A percentile compares a stretch with the other conserved stretches of the same genome.
Conservation (phyloP, 2,888 invertebrate species). For the Acanthosepion lycidas region DNA sequence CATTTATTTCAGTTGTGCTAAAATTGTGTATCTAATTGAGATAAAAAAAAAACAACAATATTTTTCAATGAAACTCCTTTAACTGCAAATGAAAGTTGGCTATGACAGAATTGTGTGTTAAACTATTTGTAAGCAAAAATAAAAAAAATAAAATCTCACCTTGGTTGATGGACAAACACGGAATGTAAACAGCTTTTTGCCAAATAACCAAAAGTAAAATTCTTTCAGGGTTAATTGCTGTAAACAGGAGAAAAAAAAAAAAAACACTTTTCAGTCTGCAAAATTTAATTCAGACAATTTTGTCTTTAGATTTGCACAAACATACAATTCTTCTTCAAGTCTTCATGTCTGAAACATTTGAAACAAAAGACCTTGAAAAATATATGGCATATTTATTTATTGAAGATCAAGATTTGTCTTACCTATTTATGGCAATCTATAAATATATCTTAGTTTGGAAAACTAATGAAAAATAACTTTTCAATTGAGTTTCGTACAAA, state of each 20-base stretch:
- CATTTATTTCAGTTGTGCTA: background rate
- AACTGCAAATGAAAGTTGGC: too few species aligned
- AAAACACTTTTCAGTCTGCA: background rate
- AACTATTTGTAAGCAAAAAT: background rate
- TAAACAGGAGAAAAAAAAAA: conserved; percentile 52
- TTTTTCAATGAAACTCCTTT: too few species aligned
- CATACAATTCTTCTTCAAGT: background rate
- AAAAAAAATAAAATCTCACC: conserved; percentile 76
- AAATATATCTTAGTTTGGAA: too few species aligned
- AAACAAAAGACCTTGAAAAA: too few species aligned
- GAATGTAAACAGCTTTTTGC: conserved; percentile 91
- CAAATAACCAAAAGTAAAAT: conserved; percentile 92
- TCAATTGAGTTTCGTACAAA: too few species aligned
- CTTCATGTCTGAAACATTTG: too few species aligned
- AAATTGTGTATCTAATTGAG: background rate
- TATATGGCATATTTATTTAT: background rate
- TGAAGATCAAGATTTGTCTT: background rate
- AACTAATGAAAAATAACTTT: too few species aligned
- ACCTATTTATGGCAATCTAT: background rate
- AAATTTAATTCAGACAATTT: background rate
- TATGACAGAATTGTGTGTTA: too few species aligned
- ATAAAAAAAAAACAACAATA: too few species aligned
- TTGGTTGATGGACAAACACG: conserved; percentile 95
- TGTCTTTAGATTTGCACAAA: background rate
- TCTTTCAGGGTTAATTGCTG: conserved; percentile 91